A percentile compares a stretch with the other conserved stretches of the same genome.
Conservation (phyloP, 2,888 invertebrate genomes). For the Melikaiella ostensackeni region DNA sequence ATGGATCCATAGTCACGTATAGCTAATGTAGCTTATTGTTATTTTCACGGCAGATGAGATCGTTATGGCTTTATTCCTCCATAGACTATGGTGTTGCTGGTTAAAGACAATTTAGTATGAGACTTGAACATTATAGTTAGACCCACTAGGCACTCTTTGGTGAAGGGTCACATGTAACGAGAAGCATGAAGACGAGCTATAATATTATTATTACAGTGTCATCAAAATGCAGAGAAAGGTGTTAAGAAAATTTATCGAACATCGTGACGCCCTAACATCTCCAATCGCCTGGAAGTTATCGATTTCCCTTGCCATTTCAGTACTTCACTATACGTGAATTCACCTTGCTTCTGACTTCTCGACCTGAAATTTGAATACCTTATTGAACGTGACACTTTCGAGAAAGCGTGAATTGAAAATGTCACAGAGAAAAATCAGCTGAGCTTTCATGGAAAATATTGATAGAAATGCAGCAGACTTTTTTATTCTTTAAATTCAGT, state of each 20-base stretch:
- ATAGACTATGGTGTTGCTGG: background rate
- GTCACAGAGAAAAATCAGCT: background rate
- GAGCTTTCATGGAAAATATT: background rate
- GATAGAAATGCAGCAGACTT: background rate
- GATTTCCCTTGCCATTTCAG: constrained; percentile 22
- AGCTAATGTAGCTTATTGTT: constrained; percentile 6
- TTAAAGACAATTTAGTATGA: background rate
- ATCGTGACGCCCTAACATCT: constrained; percentile 19
- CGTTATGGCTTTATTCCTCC: background rate
- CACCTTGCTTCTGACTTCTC: background rate
- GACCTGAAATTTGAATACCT: constrained; percentile 14
- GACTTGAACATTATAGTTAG: constrained; percentile 1
- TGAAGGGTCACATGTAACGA: constrained; percentile 37
- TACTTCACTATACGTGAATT: background rate
- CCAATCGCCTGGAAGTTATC: constrained; percentile 27
- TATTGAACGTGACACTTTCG: background rate
- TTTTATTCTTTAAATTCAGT: no score
- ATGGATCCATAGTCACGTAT: background rate
- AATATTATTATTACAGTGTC: constrained; percentile 28
- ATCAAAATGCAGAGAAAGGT: constrained; percentile 37
- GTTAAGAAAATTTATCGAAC: constrained; percentile 44
- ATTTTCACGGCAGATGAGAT: background rate
- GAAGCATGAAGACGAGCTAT: constrained; percentile 15
- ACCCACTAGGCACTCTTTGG: constrained; percentile 5
- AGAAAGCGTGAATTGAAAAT: background rate